phyloP scores from a whole-genome alignment of 2,113 vertebrate genomes.

The Oryzias javanicus region DNA sequence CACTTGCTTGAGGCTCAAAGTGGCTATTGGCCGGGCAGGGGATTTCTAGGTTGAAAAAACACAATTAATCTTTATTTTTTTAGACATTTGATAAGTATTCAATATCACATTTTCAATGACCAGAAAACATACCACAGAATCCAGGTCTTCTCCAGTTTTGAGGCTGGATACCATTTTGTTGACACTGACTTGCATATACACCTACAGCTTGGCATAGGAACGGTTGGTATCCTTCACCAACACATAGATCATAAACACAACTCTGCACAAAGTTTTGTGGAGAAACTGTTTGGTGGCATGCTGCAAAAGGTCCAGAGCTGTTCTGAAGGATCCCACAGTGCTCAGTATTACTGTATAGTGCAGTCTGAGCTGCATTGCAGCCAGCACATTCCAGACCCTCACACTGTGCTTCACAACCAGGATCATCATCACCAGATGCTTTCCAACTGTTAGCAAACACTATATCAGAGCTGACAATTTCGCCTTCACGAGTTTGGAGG shows the following conservation, averaged over 20 bases:
- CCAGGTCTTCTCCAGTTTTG: constrained; percentile 53
- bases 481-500: constrained; percentile 38
- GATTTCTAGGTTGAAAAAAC: constrained; percentile 43
- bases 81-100: fast-evolving
- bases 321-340: constrained; percentile 58
- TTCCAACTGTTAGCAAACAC: constrained; percentile 65
- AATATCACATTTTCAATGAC: neutral
- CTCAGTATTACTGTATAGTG: constrained; percentile 21
- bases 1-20: constrained; percentile 57
- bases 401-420: constrained; percentile 19
- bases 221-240: constrained; percentile 48
- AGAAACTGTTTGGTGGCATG: constrained; percentile 35
- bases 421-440: constrained; percentile 21
- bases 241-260: constrained; percentile 66
- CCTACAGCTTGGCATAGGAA: constrained; percentile 64
- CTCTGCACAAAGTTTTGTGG: constrained; percentile 44
- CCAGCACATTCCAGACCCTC: constrained; percentile 43
- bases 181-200: constrained; percentile 61
- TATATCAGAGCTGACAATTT: constrained; percentile 50
- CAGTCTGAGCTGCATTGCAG: constrained; percentile 28
- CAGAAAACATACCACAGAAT: constrained; percentile 62
- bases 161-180: constrained; percentile 39
- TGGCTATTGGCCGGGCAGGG: constrained; percentile 69
- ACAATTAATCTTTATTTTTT: fast-evolving
- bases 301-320: constrained; percentile 57